Conservation (phyloP, 2,113 vertebrate genomes). For the Varanus salvator region DNA sequence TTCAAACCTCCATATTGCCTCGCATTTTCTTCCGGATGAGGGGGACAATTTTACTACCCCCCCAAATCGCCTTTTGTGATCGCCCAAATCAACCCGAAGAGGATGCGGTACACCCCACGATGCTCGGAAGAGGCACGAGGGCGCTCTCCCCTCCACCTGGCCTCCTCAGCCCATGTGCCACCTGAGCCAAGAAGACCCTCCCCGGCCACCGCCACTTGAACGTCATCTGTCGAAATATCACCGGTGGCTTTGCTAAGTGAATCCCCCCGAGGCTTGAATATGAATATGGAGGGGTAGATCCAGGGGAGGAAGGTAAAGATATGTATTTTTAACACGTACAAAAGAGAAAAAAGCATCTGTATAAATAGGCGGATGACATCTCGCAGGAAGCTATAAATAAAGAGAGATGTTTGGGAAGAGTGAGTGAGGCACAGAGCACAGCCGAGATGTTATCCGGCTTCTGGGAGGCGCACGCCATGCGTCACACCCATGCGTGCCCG, state of each 20-base stretch:
- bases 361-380: slow-evolving; percentile 71
- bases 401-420: not conserved
- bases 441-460: not conserved
- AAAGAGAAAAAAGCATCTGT: slow-evolving; percentile 52
- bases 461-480: not conserved
- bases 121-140: not conserved
- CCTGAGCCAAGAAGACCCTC: not conserved
- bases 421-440: not conserved
- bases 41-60: too few species aligned
- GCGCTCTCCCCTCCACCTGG: not conserved
- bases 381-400: slow-evolving; percentile 64
- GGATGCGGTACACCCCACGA: too few species aligned
- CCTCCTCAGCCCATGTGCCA: slow-evolving; percentile 9
- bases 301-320: slow-evolving; percentile 22
- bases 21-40: too few species aligned
- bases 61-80: not conserved
- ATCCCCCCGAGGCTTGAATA: slow-evolving; percentile 65
- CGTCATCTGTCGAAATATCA: slow-evolving; percentile 66
- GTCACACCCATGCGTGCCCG: not conserved
- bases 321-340: slow-evolving; percentile 57
- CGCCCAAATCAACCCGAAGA: not conserved
- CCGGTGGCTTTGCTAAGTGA: slow-evolving; percentile 62
- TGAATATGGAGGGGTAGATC: slow-evolving; percentile 61
- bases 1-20: too few species aligned
- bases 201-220: slow-evolving; percentile 28